Evolutionary conservation across 2,888 invertebrate genomes (phyloP).

Genomic region (Cyrtodaria siliqua): DNA sequence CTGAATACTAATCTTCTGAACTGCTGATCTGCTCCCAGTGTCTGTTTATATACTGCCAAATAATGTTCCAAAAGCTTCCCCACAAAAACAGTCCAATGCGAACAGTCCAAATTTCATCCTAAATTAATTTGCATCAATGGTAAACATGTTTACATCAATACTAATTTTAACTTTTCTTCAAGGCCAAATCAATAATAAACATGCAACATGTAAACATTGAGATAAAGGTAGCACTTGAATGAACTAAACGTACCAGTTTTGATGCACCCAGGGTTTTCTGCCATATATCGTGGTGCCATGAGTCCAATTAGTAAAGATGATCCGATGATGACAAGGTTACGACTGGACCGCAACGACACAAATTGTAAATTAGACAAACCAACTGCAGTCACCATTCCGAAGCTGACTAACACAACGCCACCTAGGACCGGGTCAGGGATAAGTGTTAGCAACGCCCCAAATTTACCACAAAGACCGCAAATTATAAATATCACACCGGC

Average conservation of each 20-base stretch:
- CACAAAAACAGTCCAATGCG: too few species aligned
- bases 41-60: too few species aligned
- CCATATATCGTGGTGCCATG: conserved; percentile 85
- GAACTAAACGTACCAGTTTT: conserved; percentile 78
- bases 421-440: conserved; percentile 87
- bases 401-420: conserved; percentile 82
- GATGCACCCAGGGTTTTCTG: conserved; percentile 68
- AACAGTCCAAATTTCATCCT: too few species aligned
- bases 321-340: conserved; percentile 94
- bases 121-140: too few species aligned
- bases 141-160: too few species aligned
- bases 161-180: too few species aligned
- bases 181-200: too few species aligned
- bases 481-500: conserved; percentile 86
- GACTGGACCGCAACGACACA: conserved; percentile 92
- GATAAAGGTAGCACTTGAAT: too few species aligned
- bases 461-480: conserved; percentile 86
- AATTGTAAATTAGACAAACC: conserved; percentile 80
- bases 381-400: conserved; percentile 83
- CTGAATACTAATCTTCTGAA: too few species aligned
- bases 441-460: conserved; percentile 86
- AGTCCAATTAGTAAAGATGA: conserved; percentile 95
- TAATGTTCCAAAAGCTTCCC: too few species aligned
- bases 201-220: too few species aligned
- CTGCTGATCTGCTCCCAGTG: too few species aligned